Conservation (phyloP, 2,888 invertebrate species). For the Hyposoter didymator region DNA sequence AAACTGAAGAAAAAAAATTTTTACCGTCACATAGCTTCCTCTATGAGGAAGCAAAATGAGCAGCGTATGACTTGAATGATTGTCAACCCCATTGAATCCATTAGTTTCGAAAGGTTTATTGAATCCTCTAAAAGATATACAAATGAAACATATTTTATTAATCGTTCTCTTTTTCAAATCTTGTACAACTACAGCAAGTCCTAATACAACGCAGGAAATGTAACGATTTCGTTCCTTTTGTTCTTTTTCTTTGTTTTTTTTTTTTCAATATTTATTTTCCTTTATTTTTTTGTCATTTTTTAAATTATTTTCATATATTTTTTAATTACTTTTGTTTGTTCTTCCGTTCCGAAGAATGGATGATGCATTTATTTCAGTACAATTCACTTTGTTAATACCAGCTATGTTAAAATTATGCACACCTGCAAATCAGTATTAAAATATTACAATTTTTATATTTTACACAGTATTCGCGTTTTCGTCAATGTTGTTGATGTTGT, state of each 20-base stretch:
- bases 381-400: slow-evolving; percentile 78
- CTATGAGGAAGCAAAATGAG: no score
- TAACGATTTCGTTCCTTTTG: slow-evolving; percentile 80
- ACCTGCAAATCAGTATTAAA: slow-evolving; percentile 85
- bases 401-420: slow-evolving; percentile 84
- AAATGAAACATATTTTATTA: slow-evolving; percentile 86
- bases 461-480: slow-evolving; percentile 76
- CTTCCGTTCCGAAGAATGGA: slow-evolving; percentile 74
- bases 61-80: neutral
- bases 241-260: slow-evolving; percentile 79
- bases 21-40: no score
- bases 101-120: slow-evolving; percentile 87
- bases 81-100: slow-evolving; percentile 41
- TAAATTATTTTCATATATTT: slow-evolving; percentile 61
- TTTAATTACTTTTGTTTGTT: slow-evolving; percentile 62
- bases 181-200: slow-evolving; percentile 84
- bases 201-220: slow-evolving; percentile 86
- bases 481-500: slow-evolving; percentile 32
- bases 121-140: slow-evolving; percentile 87
- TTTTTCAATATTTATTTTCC: slow-evolving; percentile 71
- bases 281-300: slow-evolving; percentile 68
- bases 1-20: no score
- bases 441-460: slow-evolving; percentile 84
- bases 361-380: slow-evolving; percentile 79
- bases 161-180: slow-evolving; percentile 64